Percentiles rank a stretch among this genome's conserved stretches.
These are phyloP conservation scores for Pelosia muscerda DNA, from an alignment of 2,888 invertebrate species.

Conservation along the genomic window DNA sequence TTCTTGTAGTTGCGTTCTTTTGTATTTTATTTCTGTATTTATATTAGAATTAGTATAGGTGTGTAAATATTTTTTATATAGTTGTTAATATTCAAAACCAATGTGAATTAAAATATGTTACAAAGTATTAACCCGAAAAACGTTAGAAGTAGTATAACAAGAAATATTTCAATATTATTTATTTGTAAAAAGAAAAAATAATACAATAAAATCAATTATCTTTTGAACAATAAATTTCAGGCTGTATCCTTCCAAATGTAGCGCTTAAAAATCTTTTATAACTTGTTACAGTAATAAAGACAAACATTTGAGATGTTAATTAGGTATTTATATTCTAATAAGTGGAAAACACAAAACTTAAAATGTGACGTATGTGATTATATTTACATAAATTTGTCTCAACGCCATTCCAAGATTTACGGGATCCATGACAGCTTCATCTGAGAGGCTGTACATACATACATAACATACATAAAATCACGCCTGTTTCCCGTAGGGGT, in stretches of 20 bases:
- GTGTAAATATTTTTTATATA: too few species aligned
- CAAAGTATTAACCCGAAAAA: too few species aligned
- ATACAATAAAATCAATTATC: neutral
- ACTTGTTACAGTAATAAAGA: slow-evolving; percentile 4
- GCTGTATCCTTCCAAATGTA: neutral
- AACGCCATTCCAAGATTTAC: neutral
- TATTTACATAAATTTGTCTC: neutral
- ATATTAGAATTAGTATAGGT: too few species aligned
- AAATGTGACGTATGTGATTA: neutral
- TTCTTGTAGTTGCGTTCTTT: too few species aligned
- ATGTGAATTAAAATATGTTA: too few species aligned
- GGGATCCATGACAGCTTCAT: neutral
- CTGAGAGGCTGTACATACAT: too few species aligned
- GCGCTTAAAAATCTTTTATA: neutral
- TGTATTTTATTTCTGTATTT: too few species aligned
- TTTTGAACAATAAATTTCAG: neutral
- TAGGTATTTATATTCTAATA: slow-evolving; percentile 1
- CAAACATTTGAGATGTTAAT: slow-evolving; percentile 7
- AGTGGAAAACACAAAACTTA: neutral
- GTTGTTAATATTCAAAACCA: too few species aligned
- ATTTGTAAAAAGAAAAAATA: neutral
- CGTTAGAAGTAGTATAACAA: too few species aligned
- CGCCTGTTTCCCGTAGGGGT: too few species aligned
- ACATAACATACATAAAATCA: too few species aligned
- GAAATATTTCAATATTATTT: neutral